Evolutionary conservation across 2,888 invertebrate species (phyloP).

Genomic region (Entomobrya proxima): DNA sequence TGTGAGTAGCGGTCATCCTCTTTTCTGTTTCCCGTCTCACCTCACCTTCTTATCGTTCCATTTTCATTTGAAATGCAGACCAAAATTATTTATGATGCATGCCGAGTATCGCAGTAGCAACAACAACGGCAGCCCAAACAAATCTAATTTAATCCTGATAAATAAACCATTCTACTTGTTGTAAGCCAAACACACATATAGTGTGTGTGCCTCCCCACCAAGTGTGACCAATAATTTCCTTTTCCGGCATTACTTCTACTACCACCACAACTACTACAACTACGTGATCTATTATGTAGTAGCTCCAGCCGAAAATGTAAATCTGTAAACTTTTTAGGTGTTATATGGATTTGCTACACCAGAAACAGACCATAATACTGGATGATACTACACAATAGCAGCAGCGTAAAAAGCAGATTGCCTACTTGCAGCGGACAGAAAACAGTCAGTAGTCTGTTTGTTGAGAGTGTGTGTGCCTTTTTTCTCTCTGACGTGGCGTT

Average conservation of each 20-base stretch:
- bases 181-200: too few species aligned
- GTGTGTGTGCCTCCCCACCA: too few species aligned
- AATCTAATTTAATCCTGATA: neutral
- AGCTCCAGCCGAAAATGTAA: neutral
- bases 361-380: too few species aligned
- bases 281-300: neutral
- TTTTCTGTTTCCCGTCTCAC: neutral
- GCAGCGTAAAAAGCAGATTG: too few species aligned
- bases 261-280: neutral
- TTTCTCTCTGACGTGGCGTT: too few species aligned
- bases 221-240: neutral
- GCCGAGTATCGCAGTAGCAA: neutral
- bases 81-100: conserved; percentile 19
- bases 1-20: neutral
- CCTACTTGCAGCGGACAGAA: too few species aligned
- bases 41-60: neutral
- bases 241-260: neutral
- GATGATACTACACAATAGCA: too few species aligned
- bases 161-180: neutral
- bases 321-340: too few species aligned
- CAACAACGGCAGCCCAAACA: too few species aligned
- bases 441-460: too few species aligned
- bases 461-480: too few species aligned
- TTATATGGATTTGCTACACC: too few species aligned
- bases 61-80: neutral